Base-by-base conservation (phyloP, 2,113 vertebrate species). In the Gymnogyps californianus region DNA sequence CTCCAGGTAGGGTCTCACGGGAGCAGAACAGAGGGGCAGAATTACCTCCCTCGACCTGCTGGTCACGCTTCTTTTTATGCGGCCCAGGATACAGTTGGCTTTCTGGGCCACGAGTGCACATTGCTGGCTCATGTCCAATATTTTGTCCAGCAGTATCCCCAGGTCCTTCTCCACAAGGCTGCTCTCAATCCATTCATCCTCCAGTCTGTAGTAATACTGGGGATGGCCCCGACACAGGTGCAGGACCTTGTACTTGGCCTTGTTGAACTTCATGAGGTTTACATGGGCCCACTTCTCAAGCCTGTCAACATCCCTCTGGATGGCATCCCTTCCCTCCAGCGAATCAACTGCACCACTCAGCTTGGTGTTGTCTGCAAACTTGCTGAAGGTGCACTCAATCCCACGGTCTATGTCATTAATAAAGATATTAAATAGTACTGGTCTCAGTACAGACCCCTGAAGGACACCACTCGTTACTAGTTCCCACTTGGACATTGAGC, bases 181-280 rank as follows among this genome's bases (percentile, higher is more conserved):
- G 15, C 52, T 54, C 52, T 29, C 52, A 54, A 54, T 29, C 52
- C 13, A 25, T 51, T 85, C 22, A 34, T 0, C 0, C 7, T 6
- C 7, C 16, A 29, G 10, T 29, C 25, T 65, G 7, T 34, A 24
- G 13, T 13, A 28, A 38, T 44, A 58, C 8, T 44, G 65, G 24
- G 10, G 18, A 14, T 38, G 24, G 28, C 12, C 22, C 7, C 32
- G 46, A 2, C 8, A 10, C 10, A 66, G 51, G 9, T 34, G 16
- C 19, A 72, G 28, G 6, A 46, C 29, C 46, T 65, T 72, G 4
- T 10, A 34, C 11, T 34, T 52, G 44, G 5, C 19, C 22, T 72
- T 52, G 44, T 4, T 29, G 51, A 44, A 72, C 28, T 58, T 44
- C 28, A 29, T 34, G 13, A 44, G 10, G 10, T 34, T 58, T 36